Base-by-base conservation (phyloP, 2,113 vertebrate genomes). In the Marmota flaviventris region DNA sequence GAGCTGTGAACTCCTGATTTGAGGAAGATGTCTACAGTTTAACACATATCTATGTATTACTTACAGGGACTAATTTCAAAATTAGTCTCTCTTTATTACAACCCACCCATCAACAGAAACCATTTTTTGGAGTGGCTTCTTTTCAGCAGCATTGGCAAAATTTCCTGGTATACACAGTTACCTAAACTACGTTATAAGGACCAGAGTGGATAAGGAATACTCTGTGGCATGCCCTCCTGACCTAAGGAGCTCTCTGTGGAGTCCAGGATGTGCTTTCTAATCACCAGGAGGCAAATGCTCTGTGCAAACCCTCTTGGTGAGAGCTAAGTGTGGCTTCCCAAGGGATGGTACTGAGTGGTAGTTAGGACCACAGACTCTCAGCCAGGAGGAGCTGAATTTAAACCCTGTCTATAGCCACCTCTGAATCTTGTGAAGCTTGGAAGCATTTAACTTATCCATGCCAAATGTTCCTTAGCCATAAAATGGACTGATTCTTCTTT, bases 121-220 rank as follows among this genome's bases (percentile, higher is more conserved):
- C 69, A 73, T 42, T 95, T 95, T 97, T 79, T 73, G 79, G 92
- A 42, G 48, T 24, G n/a, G 77, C 77, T 94, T 97, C 93, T 93
- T 96, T 90, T 85, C 1, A 78, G 85, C 42, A 83, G 90, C 92
- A 37, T 37, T 75, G 37, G 34, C 9, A 34, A 42, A 56, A 45
- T 69, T 37, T 65, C 76, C 37, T 16, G 29, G 34, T 37, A 85
- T 7, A 63, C 37, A n/a, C 8, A n/a, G 63, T 18, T 78, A 75
- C 11, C 20, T 67, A 12, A 76, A 48, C 24, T 18, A 9, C 37
- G 53, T 11, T 3, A 9, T 37, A 27, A 16, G 29, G 22, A 39
- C 10, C 29, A 77, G 34, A n/a, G 13, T 1, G 2, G 45, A 20
- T 18, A 12, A 39, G 56, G 39, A 32, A 56, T 7, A 69, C 8